phyloP scores from a whole-genome alignment of 1,140 invertebrate species.

The Calliphora vicina region DNA sequence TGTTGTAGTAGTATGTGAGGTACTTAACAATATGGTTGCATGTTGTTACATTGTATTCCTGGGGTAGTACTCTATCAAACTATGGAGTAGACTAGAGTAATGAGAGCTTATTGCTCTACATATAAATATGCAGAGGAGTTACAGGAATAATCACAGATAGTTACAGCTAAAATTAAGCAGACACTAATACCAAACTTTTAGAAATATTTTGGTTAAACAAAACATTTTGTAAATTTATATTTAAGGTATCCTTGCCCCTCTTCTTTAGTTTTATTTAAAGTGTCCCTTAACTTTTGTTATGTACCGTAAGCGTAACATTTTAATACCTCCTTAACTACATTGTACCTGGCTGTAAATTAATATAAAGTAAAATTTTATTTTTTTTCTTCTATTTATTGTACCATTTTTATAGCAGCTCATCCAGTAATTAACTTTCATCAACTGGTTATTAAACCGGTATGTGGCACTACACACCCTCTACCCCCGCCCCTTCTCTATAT shows the following conservation, averaged over 20 bases:
- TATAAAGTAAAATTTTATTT: too few species aligned
- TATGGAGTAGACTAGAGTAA: neutral
- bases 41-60: neutral
- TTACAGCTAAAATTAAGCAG: too few species aligned
- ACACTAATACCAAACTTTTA: too few species aligned
- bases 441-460: neutral
- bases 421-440: constrained; percentile 13
- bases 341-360: too few species aligned
- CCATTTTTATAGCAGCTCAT: neutral
- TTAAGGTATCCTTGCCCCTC: too few species aligned
- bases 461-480: neutral
- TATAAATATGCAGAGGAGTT: neutral
- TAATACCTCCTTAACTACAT: too few species aligned
- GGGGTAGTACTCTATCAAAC: neutral
- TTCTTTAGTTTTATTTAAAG: too few species aligned
- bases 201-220: too few species aligned
- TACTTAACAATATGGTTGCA: neutral
- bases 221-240: too few species aligned
- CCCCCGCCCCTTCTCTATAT: neutral
- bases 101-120: neutral
- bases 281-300: too few species aligned
- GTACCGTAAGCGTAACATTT: too few species aligned
- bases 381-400: neutral
- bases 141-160: too few species aligned
- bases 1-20: neutral